phyloP scores from a whole-genome alignment of 2,797 vertebrate genomes.

The Acridotheres tristis region DNA sequence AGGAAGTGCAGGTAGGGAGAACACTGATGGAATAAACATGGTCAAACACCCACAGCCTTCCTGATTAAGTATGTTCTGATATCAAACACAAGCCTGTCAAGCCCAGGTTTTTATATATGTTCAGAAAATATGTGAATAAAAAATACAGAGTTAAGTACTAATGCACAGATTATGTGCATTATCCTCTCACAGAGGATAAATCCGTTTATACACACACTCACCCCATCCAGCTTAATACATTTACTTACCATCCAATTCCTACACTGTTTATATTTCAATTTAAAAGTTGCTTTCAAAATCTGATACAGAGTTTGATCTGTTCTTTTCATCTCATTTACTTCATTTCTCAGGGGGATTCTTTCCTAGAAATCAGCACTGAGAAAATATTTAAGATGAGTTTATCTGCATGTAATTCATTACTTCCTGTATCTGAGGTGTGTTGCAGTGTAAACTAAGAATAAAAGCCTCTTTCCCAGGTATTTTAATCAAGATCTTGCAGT shows the following conservation, averaged over 20 bases:
- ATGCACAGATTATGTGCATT: not conserved
- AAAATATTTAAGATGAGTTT: not conserved
- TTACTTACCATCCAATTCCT: not conserved
- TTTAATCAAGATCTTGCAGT: not conserved
- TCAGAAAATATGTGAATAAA: not conserved
- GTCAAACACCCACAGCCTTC: not conserved
- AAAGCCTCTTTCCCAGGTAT: not conserved
- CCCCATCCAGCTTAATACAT: not conserved
- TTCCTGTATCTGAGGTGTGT: not conserved
- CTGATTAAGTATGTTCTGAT: not conserved
- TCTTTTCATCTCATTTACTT: not conserved
- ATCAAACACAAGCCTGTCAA: not conserved
- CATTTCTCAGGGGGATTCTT: not conserved
- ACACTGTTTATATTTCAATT: not conserved
- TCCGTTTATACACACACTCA: not conserved
- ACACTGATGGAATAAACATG: not conserved
- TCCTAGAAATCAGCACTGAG: not conserved
- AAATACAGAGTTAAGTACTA: not conserved
- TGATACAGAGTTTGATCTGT: not conserved
- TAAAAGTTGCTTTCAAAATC: not conserved
- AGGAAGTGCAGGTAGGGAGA: not conserved
- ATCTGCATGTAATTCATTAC: not conserved
- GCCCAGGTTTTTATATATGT: not conserved
- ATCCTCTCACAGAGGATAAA: not conserved
- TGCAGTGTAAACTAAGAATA: not conserved